These are phyloP conservation scores for Artibeus lituratus DNA, from an alignment of 2,797 vertebrate species.

Conservation along the genomic window DNA sequence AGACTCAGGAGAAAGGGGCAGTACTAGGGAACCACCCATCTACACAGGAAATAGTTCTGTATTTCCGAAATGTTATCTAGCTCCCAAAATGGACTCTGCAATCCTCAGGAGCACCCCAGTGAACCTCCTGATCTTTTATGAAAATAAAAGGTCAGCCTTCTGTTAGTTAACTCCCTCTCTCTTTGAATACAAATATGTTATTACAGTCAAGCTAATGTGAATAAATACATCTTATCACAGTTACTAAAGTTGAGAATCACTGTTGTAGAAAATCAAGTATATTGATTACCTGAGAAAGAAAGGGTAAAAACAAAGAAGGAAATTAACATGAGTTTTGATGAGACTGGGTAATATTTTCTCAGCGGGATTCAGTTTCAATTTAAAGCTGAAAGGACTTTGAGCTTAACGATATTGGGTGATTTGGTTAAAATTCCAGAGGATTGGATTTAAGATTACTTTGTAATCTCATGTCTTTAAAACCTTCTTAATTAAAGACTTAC, in stretches of 20 bases:
- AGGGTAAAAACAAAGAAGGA: not conserved
- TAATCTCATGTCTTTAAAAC: constrained; percentile 69
- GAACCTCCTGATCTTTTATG: not conserved
- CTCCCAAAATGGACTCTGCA: not conserved
- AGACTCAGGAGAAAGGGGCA: not conserved
- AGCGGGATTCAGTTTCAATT: constrained; percentile 63
- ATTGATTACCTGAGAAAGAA: constrained; percentile 43
- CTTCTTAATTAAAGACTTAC: constrained; percentile 65
- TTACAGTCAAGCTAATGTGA: not conserved
- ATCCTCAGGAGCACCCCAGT: not conserved
- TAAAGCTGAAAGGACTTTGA: constrained; percentile 47
- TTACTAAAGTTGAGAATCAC: not conserved
- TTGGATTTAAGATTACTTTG: constrained; percentile 65
- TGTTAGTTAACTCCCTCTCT: not conserved
- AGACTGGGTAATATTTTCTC: constrained; percentile 34
- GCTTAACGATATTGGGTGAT: constrained; percentile 55
- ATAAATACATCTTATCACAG: constrained; percentile 6
- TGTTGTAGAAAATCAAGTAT: not conserved
- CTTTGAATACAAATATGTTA: constrained; percentile 11
- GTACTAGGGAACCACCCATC: not conserved
- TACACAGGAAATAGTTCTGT: not conserved
- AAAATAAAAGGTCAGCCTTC: not conserved
- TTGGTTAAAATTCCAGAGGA: constrained; percentile 63
- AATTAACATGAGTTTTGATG: constrained; percentile 44
- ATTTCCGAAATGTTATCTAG: not conserved